Conservation (phyloP, 2,797 vertebrate genomes). For the Danio jaintianensis region DNA sequence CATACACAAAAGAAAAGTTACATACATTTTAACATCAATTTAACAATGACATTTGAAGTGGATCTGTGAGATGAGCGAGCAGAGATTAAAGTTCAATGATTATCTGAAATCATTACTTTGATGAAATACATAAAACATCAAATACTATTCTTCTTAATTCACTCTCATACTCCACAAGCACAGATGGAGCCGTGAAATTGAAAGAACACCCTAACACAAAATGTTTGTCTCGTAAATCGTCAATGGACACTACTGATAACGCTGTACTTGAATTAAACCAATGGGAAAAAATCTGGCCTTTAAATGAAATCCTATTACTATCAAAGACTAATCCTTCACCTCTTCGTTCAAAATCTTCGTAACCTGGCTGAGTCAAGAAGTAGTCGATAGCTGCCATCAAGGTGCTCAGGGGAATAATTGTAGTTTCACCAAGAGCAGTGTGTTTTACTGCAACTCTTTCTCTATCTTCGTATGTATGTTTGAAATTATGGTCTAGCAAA, state of each 20-base stretch:
- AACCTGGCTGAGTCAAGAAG: constrained; percentile 78
- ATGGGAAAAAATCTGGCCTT: constrained; percentile 76
- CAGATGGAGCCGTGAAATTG: constrained; percentile 76
- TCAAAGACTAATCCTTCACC: constrained; percentile 65
- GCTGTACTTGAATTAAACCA: constrained; percentile 80
- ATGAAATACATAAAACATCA: background rate
- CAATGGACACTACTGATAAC: constrained; percentile 66
- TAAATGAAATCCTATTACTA: background rate
- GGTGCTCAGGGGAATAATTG: constrained; percentile 75
- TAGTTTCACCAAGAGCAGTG: constrained; percentile 76
- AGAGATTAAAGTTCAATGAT: background rate
- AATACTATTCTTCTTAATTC: constrained; percentile 64
- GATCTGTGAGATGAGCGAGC: background rate
- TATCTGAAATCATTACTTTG: background rate
- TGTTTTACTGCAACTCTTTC: constrained; percentile 80
- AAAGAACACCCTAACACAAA: constrained; percentile 80
- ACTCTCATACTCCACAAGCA: constrained; percentile 85
- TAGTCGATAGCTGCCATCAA: constrained; percentile 80
- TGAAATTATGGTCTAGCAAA: constrained; percentile 79
- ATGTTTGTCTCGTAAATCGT: constrained; percentile 72
- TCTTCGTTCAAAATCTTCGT: constrained; percentile 74
- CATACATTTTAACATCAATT: background rate
- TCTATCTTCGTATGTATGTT: constrained; percentile 71
- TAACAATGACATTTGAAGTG: background rate
- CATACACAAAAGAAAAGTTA: background rate